Evolutionary conservation across 2,113 vertebrate genomes (phyloP), one percentile per base, ranked within the genome.

Genomic region (Heterotis niloticus): DNA sequence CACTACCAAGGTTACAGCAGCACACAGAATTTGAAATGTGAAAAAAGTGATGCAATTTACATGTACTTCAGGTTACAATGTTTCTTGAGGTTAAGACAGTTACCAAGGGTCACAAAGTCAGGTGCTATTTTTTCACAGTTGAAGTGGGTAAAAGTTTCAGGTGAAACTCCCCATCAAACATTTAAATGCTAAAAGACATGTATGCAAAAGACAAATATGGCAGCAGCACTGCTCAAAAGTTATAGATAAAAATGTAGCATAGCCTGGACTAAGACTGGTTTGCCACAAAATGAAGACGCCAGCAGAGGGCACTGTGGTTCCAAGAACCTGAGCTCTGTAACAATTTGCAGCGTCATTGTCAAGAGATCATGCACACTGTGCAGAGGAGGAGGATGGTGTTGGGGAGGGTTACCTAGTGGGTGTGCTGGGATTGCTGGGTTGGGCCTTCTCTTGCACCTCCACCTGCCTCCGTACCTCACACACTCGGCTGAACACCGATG

Each of bases 401-500:
- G 57, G 10, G 9, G 64, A 17, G 18, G 56, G 12, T 92, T 86
- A 94, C 97, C 95, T 95, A 87, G 91, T 82, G 0, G 89, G 85
- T 70, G 82, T 71, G 69, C 84, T 12, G 57, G 87, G 82, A 81
- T 84, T 69, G 71, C 84, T 81, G 54, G 88, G 79, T 75, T 87
- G 78, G 69, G 79, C 82, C 57, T 86, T 90, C 57, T 88, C 90
- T 86, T 77, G 86, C 29, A 81, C 81, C 70, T 93, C 90, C 78
- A 92, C 90, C 87, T 90, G 90, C 65, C 90, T 89, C 82, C 79
- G 93, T 59, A 88, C 92, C 88, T 98, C 95, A 86, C 93, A 91
- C 77, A 96, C 92, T 20, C 92, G 94, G 82, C 92, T 93, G 83
- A 98, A 96, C 83, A 96, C 92, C 1, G 96, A 95, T 0, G 90